These are phyloP conservation scores for Cheilinus undulatus DNA, from an alignment of 2,113 vertebrate genomes.

Conservation along the genomic window DNA sequence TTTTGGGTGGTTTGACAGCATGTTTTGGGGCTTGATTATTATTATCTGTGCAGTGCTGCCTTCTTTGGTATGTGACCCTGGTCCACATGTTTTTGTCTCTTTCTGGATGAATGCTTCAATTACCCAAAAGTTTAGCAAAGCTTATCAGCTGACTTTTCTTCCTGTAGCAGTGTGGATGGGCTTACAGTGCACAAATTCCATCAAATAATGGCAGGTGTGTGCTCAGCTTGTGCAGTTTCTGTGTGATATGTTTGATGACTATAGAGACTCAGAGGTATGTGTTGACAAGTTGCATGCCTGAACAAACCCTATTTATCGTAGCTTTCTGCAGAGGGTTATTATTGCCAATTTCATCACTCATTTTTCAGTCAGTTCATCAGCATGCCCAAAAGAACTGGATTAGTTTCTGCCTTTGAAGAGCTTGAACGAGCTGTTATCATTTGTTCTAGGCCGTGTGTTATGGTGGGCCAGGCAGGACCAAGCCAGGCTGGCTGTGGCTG, in stretches of 20 bases:
- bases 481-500: conserved; percentile 52
- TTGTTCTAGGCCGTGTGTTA: conserved; percentile 58
- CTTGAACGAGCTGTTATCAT: conserved; percentile 57
- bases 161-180: not conserved
- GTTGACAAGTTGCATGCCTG: conserved; percentile 15
- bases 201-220: not conserved
- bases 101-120: conserved; percentile 9
- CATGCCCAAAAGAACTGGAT: conserved; percentile 52
- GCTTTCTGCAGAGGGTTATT: conserved; percentile 60
- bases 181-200: not conserved
- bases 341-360: conserved; percentile 38
- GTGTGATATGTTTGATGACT: not conserved
- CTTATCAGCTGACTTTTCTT: conserved; percentile 1
- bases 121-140: conserved; percentile 5
- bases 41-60: not conserved
- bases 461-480: conserved; percentile 61
- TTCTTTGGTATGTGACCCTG: not conserved
- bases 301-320: conserved; percentile 37
- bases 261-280: not conserved
- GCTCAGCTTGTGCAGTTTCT: not conserved
- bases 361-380: conserved; percentile 55
- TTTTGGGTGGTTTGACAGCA: not conserved
- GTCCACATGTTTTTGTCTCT: conserved; percentile 4
- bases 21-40: not conserved
- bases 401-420: conserved; percentile 71